Evolutionary conservation across 2,113 vertebrate species (phyloP), one percentile per base, ranked within the genome.

Genomic region (Gavialis gangeticus): DNA sequence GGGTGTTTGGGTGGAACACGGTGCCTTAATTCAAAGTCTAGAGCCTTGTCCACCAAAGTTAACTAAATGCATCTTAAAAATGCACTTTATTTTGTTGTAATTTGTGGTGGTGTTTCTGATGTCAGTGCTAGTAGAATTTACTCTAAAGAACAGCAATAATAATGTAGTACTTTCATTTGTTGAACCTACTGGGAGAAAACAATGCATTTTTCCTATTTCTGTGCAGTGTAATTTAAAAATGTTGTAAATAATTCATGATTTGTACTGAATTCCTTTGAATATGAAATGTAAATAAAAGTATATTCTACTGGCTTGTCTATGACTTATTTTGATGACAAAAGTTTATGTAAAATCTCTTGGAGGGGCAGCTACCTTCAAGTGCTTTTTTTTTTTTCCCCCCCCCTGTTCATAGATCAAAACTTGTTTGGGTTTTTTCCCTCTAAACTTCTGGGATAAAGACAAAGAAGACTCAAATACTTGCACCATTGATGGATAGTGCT

Each of bases 211-310:
- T 95, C 92, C 88, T 97, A 89, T 75, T 93, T 85, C 75, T 96
- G 91, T 97, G 55, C 85, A 92, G 86, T 95, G 87, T 60, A 94
- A 95, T 91, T 46, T 96, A 69, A 95, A 97, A 97, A 97, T 77
- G 91, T 83, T 98, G 98, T 98, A 98, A 98, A 98, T 98, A 98
- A 93, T 96, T 95, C 18, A 10, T 92, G 37, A 98, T 98, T 98
- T 98, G 93, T 98, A 98, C 96, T 96, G 95, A 97, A 97, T 97
- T 94, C 89, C 94, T 96, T 98, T 98, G 96, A 97, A 97, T 97
- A 98, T 95, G 84, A 92, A 98, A 96, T 98, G 97, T 98, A 98
- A 98, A 98, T 98, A 98, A 98, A 98, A 92, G 90, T 96, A 93
- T 98, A 96, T 98, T 97, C 96, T 97, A 93, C 96, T 97, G 91